These are phyloP conservation scores for Zeuzera pyrina DNA, from an alignment of 2,888 invertebrate species.

Conservation along the genomic window DNA sequence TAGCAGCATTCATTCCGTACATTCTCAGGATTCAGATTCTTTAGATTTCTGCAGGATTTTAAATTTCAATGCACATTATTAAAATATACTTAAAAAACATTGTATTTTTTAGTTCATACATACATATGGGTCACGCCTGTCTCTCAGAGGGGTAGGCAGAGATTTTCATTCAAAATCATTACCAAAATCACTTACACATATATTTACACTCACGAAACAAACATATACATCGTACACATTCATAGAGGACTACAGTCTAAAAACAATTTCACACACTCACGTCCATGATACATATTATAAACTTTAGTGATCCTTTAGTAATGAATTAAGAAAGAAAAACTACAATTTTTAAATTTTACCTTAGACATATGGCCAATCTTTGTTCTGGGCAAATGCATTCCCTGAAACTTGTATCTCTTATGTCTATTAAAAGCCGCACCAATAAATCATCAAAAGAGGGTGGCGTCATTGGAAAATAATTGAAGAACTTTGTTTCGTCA, in stretches of 20 bases:
- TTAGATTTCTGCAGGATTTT: conserved; percentile 22
- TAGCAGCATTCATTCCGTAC: conserved; percentile 15
- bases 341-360: too few relatives aligned
- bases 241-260: conserved; percentile 8
- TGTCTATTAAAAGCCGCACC: conserved; percentile 15
- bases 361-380: conserved; percentile 20
- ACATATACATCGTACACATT: conserved; percentile 13
- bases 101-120: too few relatives aligned
- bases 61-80: conserved; percentile 23
- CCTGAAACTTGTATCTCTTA: conserved; percentile 19
- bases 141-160: too few relatives aligned
- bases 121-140: conserved; percentile 17
- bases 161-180: conserved; percentile 20
- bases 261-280: conserved; percentile 16
- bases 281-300: conserved; percentile 14
- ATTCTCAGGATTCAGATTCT: conserved; percentile 20
- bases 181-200: conserved; percentile 12
- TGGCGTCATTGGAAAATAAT: conserved; percentile 17
- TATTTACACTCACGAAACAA: conserved; percentile 14
- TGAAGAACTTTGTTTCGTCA: conserved; percentile 18
- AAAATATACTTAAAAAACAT: too few relatives aligned
- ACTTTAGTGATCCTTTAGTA: too few relatives aligned
- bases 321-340: too few relatives aligned
- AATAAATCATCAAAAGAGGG: conserved; percentile 17
- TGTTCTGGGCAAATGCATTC: conserved; percentile 19